Evolutionary conservation across 2,888 invertebrate species (phyloP).

Genomic region (Drosophila neonasuta): DNA sequence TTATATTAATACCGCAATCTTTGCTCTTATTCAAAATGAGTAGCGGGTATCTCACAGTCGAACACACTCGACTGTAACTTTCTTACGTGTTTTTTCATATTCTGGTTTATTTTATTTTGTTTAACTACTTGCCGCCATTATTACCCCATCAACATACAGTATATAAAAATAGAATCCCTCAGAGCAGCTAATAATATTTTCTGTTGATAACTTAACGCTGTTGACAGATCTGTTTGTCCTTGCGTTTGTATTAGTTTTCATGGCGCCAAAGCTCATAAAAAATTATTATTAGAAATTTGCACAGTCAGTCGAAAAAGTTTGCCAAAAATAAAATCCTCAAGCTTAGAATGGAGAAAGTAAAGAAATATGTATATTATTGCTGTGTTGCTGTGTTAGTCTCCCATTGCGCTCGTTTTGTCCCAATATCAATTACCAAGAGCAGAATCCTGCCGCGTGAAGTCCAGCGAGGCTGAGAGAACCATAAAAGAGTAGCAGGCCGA

Average conservation of each 20-base stretch:
- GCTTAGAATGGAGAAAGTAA: conserved; percentile 7
- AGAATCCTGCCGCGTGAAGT: conserved; percentile 43
- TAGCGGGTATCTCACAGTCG: too few species aligned
- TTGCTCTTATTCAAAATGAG: too few species aligned
- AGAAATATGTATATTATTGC: conserved; percentile 23
- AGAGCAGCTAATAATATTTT: conserved; percentile 7
- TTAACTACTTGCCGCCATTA: too few species aligned
- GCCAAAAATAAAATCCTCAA: conserved; percentile 20
- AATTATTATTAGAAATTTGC: conserved; percentile 46
- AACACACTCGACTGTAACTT: too few species aligned
- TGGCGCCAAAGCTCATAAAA: conserved; percentile 55
- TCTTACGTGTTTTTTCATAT: too few species aligned
- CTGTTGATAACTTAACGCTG: conserved; percentile 15
- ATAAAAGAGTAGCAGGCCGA: conserved; percentile 34
- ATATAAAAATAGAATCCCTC: not conserved
- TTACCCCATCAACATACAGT: not conserved
- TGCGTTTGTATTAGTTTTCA: conserved; percentile 32
- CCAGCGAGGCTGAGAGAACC: conserved; percentile 11
- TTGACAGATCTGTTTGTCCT: conserved; percentile 32
- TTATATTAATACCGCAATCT: too few species aligned
- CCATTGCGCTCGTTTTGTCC: conserved; percentile 56
- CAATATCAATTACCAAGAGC: conserved; percentile 67
- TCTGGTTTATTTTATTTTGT: too few species aligned
- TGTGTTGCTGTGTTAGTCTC: conserved; percentile 14
- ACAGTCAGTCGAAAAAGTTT: conserved; percentile 19